phyloP scores from a whole-genome alignment of 2,113 vertebrate genomes.

The Echinops telfairi region DNA sequence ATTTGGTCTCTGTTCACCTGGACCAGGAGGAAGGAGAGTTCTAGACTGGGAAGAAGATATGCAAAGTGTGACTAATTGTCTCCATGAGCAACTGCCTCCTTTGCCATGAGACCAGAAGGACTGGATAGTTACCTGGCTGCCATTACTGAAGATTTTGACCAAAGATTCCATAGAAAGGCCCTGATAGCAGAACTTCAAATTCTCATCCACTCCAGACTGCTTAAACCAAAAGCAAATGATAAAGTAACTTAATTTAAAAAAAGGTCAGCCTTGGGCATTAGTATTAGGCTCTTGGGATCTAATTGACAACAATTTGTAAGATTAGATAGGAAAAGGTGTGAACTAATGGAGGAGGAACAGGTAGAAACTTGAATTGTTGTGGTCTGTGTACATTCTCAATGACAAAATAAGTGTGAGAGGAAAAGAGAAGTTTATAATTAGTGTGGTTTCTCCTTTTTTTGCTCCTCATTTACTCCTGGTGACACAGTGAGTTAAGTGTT shows the following conservation, averaged over 20 bases:
- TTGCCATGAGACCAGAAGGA: not conserved
- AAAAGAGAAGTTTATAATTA: not conserved
- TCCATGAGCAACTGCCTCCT: not conserved
- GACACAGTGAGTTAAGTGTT: no score
- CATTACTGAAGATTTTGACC: not conserved
- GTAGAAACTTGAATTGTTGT: not conserved
- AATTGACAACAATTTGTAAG: no score
- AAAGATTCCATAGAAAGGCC: not conserved
- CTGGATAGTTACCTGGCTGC: no score
- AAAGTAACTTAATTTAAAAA: not conserved
- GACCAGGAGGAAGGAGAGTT: not conserved
- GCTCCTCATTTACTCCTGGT: not conserved
- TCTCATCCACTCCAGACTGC: not conserved
- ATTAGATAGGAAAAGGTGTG: no score
- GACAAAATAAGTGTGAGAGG: not conserved
- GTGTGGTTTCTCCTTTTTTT: not conserved
- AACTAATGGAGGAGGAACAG: not conserved
- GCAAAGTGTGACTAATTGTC: not conserved
- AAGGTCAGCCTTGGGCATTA: not conserved
- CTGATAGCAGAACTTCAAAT: no score
- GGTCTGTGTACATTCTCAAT: not conserved
- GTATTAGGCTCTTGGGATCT: no score
- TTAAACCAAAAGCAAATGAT: no score
- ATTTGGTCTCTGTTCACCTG: not conserved
- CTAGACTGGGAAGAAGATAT: not conserved